A percentile compares a stretch with the other conserved stretches of the same genome.
Conservation (phyloP, 2,113 vertebrate species). For the Acinonyx jubatus region DNA sequence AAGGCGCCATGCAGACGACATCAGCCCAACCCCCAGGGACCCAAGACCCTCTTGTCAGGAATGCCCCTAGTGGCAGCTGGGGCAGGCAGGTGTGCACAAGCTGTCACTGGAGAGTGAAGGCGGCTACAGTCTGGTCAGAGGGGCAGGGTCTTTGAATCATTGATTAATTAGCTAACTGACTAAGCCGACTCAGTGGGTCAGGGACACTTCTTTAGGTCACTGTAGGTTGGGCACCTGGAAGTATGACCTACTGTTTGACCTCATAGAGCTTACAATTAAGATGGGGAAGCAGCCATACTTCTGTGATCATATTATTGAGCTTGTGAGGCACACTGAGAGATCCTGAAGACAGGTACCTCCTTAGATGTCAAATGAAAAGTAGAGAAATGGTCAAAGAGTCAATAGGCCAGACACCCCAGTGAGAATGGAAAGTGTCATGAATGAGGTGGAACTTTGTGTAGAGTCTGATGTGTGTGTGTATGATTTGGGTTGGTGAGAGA, state of each 20-base stretch:
- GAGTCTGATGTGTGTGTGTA: background rate
- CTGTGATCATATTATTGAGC: background rate
- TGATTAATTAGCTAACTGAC: background rate
- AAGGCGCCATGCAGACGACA: background rate
- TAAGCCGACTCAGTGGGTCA: background rate
- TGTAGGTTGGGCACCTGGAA: background rate
- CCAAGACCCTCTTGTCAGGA: background rate
- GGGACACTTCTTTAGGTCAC: background rate
- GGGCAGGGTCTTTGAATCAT: background rate
- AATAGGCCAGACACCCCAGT: background rate
- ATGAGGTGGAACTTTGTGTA: background rate
- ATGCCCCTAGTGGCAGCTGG: background rate
- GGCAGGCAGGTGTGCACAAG: background rate
- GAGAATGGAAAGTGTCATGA: background rate
- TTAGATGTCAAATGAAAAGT: background rate
- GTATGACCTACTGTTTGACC: background rate
- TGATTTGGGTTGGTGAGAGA: background rate
- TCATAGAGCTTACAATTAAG: background rate
- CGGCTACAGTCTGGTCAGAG: accelerated
- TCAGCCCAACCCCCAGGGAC: background rate
- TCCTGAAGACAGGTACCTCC: background rate
- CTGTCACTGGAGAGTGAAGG: background rate
- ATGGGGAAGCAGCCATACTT: background rate
- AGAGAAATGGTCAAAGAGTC: background rate
- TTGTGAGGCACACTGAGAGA: background rate